phyloP scores from a whole-genome alignment of 2,113 vertebrate genomes.

The Alces alces region DNA sequence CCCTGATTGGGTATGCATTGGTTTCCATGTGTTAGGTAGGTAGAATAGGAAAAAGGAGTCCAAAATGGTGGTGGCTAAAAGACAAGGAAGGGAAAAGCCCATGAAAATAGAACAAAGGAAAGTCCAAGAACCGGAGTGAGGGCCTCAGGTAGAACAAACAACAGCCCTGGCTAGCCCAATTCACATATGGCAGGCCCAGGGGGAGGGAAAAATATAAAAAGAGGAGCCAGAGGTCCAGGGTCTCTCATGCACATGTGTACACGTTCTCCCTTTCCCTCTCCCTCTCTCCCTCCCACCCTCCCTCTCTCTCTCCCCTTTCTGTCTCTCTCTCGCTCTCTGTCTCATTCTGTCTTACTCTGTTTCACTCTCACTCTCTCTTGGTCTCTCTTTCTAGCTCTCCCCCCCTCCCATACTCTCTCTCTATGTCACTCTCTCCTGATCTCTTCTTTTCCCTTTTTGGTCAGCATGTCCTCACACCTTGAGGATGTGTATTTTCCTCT shows the following conservation, averaged over 20 bases:
- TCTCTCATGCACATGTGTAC: rapidly evolving
- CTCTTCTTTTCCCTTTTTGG: not conserved
- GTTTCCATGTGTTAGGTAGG: not conserved
- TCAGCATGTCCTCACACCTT: rapidly evolving
- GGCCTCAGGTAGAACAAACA: not conserved
- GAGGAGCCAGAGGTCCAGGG: not conserved
- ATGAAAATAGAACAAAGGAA: not conserved
- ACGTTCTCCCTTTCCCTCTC: not conserved
- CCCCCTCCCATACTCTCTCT: not conserved
- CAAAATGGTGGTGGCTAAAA: not conserved
- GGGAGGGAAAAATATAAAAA: not conserved
- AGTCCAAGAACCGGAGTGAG: not conserved
- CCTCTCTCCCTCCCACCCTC: not conserved
- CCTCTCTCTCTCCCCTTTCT: not conserved
- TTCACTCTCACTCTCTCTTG: too few species aligned
- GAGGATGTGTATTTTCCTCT: not conserved
- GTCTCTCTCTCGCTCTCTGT: not conserved
- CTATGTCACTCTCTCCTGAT: rapidly evolving
- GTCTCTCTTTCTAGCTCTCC: not conserved
- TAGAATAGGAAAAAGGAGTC: not conserved
- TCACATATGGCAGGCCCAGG: not conserved
- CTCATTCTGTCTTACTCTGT: not conserved
- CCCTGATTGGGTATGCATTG: not conserved
- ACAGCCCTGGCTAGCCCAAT: not conserved
- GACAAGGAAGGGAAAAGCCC: not conserved